Evolutionary conservation across 2,113 vertebrate genomes (phyloP), one percentile per base, ranked within the genome.

Genomic region (Brachyhypopomus occidentalis): DNA sequence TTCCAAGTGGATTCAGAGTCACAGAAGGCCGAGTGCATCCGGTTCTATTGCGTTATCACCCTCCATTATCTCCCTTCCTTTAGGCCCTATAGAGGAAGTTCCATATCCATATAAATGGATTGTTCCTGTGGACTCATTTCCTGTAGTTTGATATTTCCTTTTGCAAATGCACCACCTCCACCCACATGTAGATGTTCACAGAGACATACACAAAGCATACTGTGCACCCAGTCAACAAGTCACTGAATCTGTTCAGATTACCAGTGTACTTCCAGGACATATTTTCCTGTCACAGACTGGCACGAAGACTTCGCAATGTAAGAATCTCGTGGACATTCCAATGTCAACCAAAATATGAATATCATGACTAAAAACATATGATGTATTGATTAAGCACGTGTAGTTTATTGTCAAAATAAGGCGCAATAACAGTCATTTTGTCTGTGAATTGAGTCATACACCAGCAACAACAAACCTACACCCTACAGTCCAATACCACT

Each of bases 81-180:
- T 88, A 79, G 72, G 87, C 89, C 73, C 87, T 85, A 85, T 84
- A 90, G 86, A 91, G 93, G 91, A 94, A 93, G 90, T 83, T 76
- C 82, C 72, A 72, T 76, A 80, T 84, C 82, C 85, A 91, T 92
- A 91, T 92, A 89, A 93, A 92, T 89, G 89, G 88, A 92, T 90
- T 80, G 88, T 92, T 92, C 92, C 90, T 92, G 89, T 89, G 76
- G 83, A 84, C 84, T 91, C 89, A 93, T 93, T 93, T 93, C 91
- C 93, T 92, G 92, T 90, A 88, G 88, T 88, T 82, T 72, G 87
- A 90, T 92, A 89, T 91, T 92, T 92, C 89, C 89, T 89, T 88
- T 86, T 88, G 74, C 83, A 67, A 76, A 48, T 55, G 58, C 55
- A 75, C 22, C 52, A 59, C 45, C 52, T 81, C 63, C 72, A 48